Evolutionary conservation across 2,797 vertebrate species (phyloP), one percentile per base, ranked within the genome.

Genomic region (Masticophis lateralis): DNA sequence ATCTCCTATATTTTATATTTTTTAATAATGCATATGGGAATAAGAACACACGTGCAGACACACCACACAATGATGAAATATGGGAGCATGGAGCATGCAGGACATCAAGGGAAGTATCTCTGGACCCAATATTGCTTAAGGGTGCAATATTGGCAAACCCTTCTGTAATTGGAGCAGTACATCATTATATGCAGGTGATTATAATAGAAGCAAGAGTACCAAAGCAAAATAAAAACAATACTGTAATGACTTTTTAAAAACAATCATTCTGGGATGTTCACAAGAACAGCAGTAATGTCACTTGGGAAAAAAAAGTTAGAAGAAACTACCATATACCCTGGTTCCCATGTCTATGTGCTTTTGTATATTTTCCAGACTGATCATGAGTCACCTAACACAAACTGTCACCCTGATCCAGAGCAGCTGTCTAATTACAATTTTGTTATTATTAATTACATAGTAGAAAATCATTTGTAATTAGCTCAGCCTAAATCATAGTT

Each of bases 371-470:
- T 97, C 97, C 97, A 98, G 96, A 97, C 97, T 98, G 97, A 98
- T 98, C 98, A 95, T 98, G 98, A 98, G 97, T 98, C 98, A 98
- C 98, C 98, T 97, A 96, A 97, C 95, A 97, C 93, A 98, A 97
- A 98, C 97, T 97, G 97, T 98, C 96, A 93, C 97, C 97, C 97
- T 98, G 98, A 98, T 98, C 98, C 97, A 97, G 94, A 98, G 98
- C 98, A 98, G 98, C 98, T 99, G 98, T 98, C 98, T 99, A 99
- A 99, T 99, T 99, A 98, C 98, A 98, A 98, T 98, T 98, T 98
- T 98, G 98, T 98, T 99, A 98, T 99, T 99, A 99, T 99, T 99
- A 99, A 99, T 98, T 98, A 98, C 98, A 95, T 97, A 98, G 98
- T 96, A 97, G 98, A 98, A 98, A 99, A 99, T 99, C 94, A 98